These are phyloP conservation scores for Melanogrammus aeglefinus DNA, from an alignment of 2,797 vertebrate genomes.

Conservation along the genomic window DNA sequence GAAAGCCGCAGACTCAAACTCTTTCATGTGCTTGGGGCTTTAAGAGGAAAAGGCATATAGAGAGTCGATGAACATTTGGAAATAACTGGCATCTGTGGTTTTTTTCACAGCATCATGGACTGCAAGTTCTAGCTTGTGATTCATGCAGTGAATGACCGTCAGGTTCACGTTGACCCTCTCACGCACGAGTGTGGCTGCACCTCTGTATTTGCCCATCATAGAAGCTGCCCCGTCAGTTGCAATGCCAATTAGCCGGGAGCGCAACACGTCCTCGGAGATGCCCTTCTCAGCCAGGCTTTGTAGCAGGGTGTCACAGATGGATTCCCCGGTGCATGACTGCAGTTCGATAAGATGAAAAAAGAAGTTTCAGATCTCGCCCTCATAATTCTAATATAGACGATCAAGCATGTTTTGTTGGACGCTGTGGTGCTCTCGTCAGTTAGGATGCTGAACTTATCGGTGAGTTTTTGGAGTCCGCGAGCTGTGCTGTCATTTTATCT, in stretches of 20 bases:
- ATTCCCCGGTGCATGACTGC: background rate
- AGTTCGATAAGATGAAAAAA: background rate
- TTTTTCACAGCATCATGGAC: background rate
- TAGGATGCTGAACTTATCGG: no score
- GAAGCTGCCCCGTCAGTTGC: background rate
- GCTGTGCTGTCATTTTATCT: no score
- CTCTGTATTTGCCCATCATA: background rate
- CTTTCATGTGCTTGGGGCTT: background rate
- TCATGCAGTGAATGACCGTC: no score
- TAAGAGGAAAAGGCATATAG: background rate
- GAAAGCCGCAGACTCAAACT: background rate
- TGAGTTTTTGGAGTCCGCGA: no score
- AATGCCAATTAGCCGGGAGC: background rate
- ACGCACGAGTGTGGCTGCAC: background rate
- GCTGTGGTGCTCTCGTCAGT: no score
- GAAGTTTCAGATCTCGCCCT: background rate
- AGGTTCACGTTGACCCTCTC: background rate
- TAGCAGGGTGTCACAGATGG: background rate
- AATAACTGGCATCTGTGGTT: background rate
- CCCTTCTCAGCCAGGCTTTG: no score
- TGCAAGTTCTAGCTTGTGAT: background rate
- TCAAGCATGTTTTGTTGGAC: no score
- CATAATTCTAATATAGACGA: background rate
- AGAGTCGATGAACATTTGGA: background rate
- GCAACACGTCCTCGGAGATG: background rate